phyloP scores from a whole-genome alignment of 2,113 vertebrate species.

The Charina bottae region DNA sequence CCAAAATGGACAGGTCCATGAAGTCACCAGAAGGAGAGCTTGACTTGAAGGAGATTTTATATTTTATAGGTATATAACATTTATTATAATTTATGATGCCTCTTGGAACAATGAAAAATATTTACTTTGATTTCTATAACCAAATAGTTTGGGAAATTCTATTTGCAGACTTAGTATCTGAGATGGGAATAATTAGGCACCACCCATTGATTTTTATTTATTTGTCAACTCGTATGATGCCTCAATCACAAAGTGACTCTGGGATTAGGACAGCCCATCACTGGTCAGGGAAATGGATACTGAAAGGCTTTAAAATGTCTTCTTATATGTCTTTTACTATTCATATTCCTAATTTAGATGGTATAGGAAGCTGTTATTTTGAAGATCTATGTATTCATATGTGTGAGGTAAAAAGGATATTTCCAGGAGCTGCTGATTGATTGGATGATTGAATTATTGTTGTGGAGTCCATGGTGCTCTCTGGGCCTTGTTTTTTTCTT shows the following conservation, averaged over 20 bases:
- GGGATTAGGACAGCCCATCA: not conserved
- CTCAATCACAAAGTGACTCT: not conserved
- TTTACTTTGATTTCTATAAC: not conserved
- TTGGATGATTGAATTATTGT: not conserved
- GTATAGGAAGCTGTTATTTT: not conserved
- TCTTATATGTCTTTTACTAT: not conserved
- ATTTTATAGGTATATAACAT: not conserved
- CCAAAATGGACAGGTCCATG: not conserved
- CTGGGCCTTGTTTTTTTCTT: too few species aligned
- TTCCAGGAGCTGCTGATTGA: not conserved
- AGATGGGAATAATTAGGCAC: not conserved
- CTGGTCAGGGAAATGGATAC: not conserved
- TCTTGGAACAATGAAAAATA: not conserved
- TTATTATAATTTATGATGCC: not conserved
- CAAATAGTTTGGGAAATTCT: not conserved
- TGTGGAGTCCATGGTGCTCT: too few species aligned
- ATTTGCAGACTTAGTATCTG: not conserved
- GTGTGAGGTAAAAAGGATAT: not conserved
- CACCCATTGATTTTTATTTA: not conserved
- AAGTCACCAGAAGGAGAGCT: not conserved
- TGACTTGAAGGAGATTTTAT: not conserved
- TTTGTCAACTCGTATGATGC: not conserved
- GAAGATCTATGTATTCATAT: not conserved
- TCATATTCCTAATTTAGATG: not conserved
- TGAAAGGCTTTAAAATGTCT: not conserved